A percentile compares a stretch with the other conserved stretches of the same genome.
These are phyloP conservation scores for Cyclina sinensis DNA, from an alignment of 1,140 invertebrate species.

Conservation along the genomic window DNA sequence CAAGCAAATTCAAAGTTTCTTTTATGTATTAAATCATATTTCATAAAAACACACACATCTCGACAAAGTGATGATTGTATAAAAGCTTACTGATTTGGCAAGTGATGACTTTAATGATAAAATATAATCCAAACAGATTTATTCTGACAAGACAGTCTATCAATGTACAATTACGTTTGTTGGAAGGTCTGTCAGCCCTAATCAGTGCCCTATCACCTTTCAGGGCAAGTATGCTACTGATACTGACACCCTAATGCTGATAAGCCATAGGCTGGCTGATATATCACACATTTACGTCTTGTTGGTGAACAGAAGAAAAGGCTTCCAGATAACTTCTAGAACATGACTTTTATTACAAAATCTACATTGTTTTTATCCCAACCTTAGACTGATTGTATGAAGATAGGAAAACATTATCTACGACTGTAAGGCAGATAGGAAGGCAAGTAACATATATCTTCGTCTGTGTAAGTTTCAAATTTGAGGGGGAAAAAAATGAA, in stretches of 20 bases:
- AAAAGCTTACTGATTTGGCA: neutral
- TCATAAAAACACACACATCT: too few relatives aligned
- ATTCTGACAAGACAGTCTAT: conserved; percentile 6
- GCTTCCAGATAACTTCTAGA: neutral
- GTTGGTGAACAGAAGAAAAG: neutral
- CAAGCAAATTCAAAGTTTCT: neutral
- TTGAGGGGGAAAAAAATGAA: too few relatives aligned
- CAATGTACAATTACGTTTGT: conserved; percentile 24
- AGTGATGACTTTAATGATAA: neutral
- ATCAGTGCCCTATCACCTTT: conserved; percentile 18
- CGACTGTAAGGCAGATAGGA: neutral
- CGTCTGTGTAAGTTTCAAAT: too few relatives aligned
- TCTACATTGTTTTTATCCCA: neutral
- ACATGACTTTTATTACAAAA: neutral
- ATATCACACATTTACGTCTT: neutral
- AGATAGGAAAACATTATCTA: neutral
- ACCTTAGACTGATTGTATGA: neutral
- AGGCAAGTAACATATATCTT: too few relatives aligned
- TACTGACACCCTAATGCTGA: conserved; percentile 9
- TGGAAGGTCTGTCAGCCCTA: neutral
- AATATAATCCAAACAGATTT: neutral
- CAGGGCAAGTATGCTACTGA: neutral
- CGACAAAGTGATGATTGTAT: conserved; percentile 9
- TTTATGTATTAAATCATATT: neutral
- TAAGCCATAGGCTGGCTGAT: conserved; percentile 36